phyloP scores from a whole-genome alignment of 1,140 invertebrate species.

The Drosophila obscura region DNA sequence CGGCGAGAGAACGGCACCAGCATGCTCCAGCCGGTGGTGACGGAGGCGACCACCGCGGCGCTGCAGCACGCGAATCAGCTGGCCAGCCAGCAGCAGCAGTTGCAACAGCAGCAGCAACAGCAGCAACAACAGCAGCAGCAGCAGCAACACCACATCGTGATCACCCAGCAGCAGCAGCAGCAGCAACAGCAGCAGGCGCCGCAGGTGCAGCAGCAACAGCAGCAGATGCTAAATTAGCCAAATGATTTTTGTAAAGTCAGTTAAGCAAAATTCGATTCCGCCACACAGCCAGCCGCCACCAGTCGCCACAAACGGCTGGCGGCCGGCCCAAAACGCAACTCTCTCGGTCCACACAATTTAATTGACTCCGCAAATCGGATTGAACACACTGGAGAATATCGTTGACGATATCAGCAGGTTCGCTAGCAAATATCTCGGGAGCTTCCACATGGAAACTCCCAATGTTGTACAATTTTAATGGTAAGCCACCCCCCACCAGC shows the following conservation, averaged over 20 bases:
- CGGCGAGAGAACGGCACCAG: constrained; percentile 76
- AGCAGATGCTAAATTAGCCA: constrained; percentile 83
- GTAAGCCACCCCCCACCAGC: constrained; percentile 2
- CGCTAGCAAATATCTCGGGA: constrained; percentile 37
- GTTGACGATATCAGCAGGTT: no score
- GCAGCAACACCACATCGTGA: constrained; percentile 71
- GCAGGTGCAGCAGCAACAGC: constrained; percentile 61
- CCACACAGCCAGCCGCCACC: constrained; percentile 15
- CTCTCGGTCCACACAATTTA: constrained; percentile 73
- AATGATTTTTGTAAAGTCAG: constrained; percentile 84
- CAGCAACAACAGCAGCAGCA: constrained; percentile 64
- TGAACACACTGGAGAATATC: constrained; percentile 41
- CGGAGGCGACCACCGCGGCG: constrained; percentile 69
- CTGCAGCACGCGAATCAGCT: constrained; percentile 70
- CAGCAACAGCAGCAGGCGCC: constrained; percentile 54
- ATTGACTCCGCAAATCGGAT: constrained; percentile 81
- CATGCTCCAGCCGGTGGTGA: constrained; percentile 78
- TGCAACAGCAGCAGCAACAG: constrained; percentile 66
- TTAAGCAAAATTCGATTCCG: constrained; percentile 72
- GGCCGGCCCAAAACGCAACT: constrained; percentile 27
- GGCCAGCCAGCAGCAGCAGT: constrained; percentile 60
- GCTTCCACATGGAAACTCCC: constrained; percentile 5
- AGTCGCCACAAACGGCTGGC: background rate
- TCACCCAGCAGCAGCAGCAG: constrained; percentile 63
- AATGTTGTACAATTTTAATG: constrained; percentile 29